Base-by-base conservation (phyloP, 2,888 invertebrate species). In the Beris chalybata region DNA sequence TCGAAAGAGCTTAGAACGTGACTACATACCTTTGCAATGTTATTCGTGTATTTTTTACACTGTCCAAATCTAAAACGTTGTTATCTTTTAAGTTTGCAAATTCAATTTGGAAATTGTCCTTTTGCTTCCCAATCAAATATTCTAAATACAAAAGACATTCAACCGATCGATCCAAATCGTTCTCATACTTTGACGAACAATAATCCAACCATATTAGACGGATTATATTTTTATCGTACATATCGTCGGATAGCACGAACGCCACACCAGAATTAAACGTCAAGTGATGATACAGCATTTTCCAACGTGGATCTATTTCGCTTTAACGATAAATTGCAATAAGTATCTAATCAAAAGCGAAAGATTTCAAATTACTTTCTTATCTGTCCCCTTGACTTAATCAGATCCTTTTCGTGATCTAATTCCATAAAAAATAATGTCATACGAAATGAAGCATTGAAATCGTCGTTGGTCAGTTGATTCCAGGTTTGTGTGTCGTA, bases 131-230 rank as follows among this genome's bases (percentile, higher is more conserved):
- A 31, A 73, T 66, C 13, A 73, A 57, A 63, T 72, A 65, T 48
- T 72, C 72, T 52, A 74, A 66, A 57, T 71, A 64, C 9, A 73
- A 67, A 13, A 72, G 50, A 7, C 83, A 81, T 70, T 81, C 81
- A 38, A 85, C 82, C 0, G 85, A 84, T 32, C 84, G 74, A 52
- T 82, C 81, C 57, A 83, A 82, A 68, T 83, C 82, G 45, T 82
- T 82, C 71, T 83, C 82, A 68, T 82, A 83, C 64, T 84, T 76
- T 66, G 83, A 84, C 66, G 84, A 76, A 70, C 84, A 82, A n/a
- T 83, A 81, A 71, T 85, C 81, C 12, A 86, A 72, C 85, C 86
- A 86, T 55, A 84, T 77, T 32, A 85, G 79, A 65, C 86, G 77
- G 13, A 82, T 76, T 53, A 83, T 80, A 72, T 83, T 82, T 11